A percentile compares a stretch with the other conserved stretches of the same genome.
Conservation (phyloP, 2,113 vertebrate genomes). For the Hepsetus odoe region DNA sequence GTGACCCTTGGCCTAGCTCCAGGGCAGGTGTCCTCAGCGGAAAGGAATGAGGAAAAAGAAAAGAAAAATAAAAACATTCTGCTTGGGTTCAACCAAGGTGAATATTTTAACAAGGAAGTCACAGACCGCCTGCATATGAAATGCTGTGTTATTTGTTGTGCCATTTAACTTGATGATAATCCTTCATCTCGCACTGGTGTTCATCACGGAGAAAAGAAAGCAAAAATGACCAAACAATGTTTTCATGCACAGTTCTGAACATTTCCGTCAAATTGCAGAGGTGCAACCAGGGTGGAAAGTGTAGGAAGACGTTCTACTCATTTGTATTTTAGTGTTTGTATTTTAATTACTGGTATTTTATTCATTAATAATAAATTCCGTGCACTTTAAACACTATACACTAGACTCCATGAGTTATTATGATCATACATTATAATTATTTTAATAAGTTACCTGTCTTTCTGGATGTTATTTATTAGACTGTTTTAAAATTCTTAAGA, state of each 20-base stretch:
- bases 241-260: not conserved
- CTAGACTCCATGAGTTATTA: too few species aligned
- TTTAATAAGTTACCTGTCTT: too few species aligned
- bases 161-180: not conserved
- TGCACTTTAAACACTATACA: too few species aligned
- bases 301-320: too few species aligned
- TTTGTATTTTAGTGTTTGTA: too few species aligned
- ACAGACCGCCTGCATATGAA: not conserved
- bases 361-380: too few species aligned
- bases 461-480: too few species aligned
- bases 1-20: slow-evolving; percentile 9
- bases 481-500: too few species aligned
- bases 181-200: not conserved
- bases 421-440: too few species aligned
- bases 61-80: not conserved
- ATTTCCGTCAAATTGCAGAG: not conserved
- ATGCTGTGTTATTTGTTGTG: not conserved
- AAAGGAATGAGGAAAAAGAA: slow-evolving; percentile 7
- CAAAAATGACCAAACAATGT: not conserved
- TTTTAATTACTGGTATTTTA: too few species aligned
- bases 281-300: not conserved
- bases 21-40: not conserved
- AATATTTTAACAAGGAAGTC: slow-evolving; percentile 23
- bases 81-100: not conserved
- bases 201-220: not conserved